Base-by-base conservation (phyloP, 1,140 invertebrate species). In the Thaumatotibia leucotreta region DNA sequence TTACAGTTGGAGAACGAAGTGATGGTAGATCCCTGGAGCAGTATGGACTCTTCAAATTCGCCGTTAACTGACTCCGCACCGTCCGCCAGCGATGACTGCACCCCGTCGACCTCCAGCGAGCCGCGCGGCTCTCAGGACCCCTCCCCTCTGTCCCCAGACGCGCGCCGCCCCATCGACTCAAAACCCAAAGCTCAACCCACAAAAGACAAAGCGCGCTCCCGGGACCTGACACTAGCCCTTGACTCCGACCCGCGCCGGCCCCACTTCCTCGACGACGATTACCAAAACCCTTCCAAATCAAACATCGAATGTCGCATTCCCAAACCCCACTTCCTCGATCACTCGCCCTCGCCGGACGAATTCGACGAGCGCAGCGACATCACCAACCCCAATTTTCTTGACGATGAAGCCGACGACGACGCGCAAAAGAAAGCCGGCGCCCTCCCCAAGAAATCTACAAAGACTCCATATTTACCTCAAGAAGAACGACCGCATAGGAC, bases 241-340 rank as follows among this genome's bases (percentile, higher is more conserved):
- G 84, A 87, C 14, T 68, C 78, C 50, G 79, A 87, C 31, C 71
- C 77, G 27, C 91, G 90, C 67, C 91, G 92, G 63, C 92, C 92
- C 11, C 92, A 93, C 76, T 93, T 93, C 68, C 82, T 93, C n/a
- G 93, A 93, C 73, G 93, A 93, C 71, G 92, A 93, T 76, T 92
- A 92, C 52, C 89, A 91, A 58, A 86, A 87, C 31, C 92, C 92
- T 45, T 91, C 92, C 14, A 91, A 89, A 66, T 92, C 92, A 27
- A 92, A 92, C 67, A 84, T 86, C 45, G 90, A 92, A 73, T 92
- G 91, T 71, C 82, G 86, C 68, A 92, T 92, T 50, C 90, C 84
- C 3, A 92, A 92, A 81, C 91, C 91, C 39, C 91, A 92, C 67
- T 92, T 92, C 63, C 76, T 92, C 11, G 91, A 92, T 62, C 89